A percentile compares a stretch with the other conserved stretches of the same genome.
Conservation (phyloP, 2,888 invertebrate genomes). For the Eupithecia dodoneata region DNA sequence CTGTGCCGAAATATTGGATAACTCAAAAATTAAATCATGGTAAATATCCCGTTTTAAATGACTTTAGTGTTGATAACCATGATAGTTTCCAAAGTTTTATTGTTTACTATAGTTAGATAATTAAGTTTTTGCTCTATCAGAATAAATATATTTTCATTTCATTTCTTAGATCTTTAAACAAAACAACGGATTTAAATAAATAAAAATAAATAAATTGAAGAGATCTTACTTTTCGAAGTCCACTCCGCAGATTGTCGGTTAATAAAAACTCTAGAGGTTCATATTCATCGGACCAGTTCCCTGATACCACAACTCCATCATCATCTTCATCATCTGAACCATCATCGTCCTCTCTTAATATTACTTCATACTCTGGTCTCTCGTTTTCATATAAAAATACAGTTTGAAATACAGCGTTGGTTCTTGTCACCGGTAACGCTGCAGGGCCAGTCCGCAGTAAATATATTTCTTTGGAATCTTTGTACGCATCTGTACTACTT, state of each 20-base stretch:
- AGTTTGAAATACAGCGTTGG: background rate
- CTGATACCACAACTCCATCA: background rate
- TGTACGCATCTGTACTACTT: background rate
- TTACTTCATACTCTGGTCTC: background rate
- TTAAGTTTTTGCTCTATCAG: too few species aligned
- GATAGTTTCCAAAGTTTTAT: too few species aligned
- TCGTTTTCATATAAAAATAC: constrained; percentile 3
- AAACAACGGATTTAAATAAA: too few species aligned
- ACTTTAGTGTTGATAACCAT: too few species aligned
- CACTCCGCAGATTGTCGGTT: background rate
- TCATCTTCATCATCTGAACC: background rate
- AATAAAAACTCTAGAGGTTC: background rate
- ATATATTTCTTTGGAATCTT: background rate
- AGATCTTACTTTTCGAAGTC: background rate
- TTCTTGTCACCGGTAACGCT: background rate
- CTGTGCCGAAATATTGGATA: too few species aligned
- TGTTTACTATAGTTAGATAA: too few species aligned
- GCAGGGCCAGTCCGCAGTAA: background rate
- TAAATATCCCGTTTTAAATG: too few species aligned
- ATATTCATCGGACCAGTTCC: background rate
- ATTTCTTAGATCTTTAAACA: too few species aligned
- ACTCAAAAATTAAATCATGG: too few species aligned
- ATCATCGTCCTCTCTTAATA: background rate
- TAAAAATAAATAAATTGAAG: too few species aligned
- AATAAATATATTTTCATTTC: too few species aligned